Evolutionary conservation across 2,797 vertebrate species (phyloP), one percentile per base, ranked within the genome.

Genomic region (Gymnopithys bicolor): DNA sequence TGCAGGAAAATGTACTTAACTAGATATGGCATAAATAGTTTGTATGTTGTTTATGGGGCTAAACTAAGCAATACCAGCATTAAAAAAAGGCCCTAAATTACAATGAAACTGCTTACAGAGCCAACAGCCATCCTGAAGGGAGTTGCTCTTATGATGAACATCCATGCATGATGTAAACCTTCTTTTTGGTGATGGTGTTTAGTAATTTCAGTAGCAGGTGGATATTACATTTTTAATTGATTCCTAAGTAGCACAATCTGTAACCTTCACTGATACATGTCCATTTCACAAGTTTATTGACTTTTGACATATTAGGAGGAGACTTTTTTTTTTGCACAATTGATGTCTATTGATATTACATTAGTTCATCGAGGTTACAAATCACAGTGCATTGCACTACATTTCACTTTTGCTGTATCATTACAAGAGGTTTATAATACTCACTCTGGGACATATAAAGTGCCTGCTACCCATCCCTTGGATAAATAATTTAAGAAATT

Each of bases 401-500:
- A 68, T 90, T 95, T 92, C 94, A 73, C 87, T 58, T 96, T 96
- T 91, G 91, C 90, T 90, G 81, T 69, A 93, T 90, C 89, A 90
- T 81, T 86, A 76, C 68, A 84, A 94, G 70, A 96, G 76, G 77
- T 93, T 95, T 91, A 81, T 85, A 94, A 90, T 95, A 95, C 66
- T 92, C 96, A 88, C 94, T 88, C 76, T 62, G 89, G 94, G 96
- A 85, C 91, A 91, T 48, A 37, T 83, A 91, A 92, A 95, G 53
- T 95, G 91, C 83, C 56, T 94, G 74, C 74, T 93, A 89, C 74
- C 85, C 74, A 94, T 92, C 67, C 92, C 95, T 84, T 95, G 87
- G 91, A 97, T 97, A 97, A 97, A 97, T 97, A 89, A 97, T 97
- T 97, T 96, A 84, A 90, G 93, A 97, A 97, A 93, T 90, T 94